Conservation (phyloP, 2,797 vertebrate species). For the Gobionotothen gibberifrons region DNA sequence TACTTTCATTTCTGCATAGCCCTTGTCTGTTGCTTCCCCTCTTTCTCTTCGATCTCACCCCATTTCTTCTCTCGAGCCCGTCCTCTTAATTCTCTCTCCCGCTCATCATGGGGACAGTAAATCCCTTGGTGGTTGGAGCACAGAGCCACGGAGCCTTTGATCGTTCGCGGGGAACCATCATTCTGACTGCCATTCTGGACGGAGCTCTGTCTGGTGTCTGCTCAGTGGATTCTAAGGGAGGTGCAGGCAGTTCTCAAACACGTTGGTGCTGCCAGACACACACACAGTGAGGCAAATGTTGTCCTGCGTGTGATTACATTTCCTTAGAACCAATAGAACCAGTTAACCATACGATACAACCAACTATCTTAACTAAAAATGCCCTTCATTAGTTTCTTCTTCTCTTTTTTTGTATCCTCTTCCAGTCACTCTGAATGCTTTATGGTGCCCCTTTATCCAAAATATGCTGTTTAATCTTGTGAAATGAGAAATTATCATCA, state of each 20-base stretch:
- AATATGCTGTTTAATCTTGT: conserved; percentile 79
- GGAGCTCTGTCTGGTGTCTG: conserved; percentile 63
- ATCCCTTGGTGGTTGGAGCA: conserved; percentile 74
- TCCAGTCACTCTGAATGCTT: conserved; percentile 47
- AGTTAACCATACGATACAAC: conserved; percentile 35
- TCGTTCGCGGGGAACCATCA: conserved; percentile 66
- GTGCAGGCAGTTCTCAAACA: conserved; percentile 34
- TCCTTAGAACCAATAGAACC: conserved; percentile 34
- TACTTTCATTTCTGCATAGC: conserved; percentile 69
- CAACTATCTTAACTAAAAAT: conserved; percentile 42
- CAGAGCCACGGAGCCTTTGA: conserved; percentile 75
- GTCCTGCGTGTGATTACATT: conserved; percentile 58
- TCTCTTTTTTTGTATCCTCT: conserved; percentile 27
- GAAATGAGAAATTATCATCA: conserved; percentile 79
- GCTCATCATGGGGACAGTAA: conserved; percentile 76
- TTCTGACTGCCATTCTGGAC: conserved; percentile 69
- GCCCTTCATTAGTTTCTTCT: conserved; percentile 30
- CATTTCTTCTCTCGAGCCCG: conserved; percentile 62
- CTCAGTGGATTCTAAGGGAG: conserved; percentile 43
- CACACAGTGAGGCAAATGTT: conserved; percentile 14
- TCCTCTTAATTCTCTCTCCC: conserved; percentile 69
- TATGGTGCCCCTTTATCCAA: conserved; percentile 61
- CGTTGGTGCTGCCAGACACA: conserved; percentile 26
- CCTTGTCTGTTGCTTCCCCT: conserved; percentile 59
- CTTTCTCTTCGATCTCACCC: conserved; percentile 64